Conservation (phyloP, 1,140 invertebrate species). For the Eueides isabella region DNA sequence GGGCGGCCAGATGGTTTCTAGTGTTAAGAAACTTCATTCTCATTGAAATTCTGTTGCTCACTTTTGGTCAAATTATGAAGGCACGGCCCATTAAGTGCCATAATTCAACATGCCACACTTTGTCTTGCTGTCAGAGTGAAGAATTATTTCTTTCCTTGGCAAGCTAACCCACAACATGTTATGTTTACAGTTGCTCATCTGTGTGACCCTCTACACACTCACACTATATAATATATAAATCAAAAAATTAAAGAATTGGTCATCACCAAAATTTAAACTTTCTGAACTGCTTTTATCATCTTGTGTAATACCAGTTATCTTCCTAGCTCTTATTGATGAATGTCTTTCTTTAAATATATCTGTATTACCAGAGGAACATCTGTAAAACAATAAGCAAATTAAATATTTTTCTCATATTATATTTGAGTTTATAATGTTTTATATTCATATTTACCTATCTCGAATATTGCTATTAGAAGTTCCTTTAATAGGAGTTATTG, state of each 20-base stretch:
- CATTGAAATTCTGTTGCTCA: no score
- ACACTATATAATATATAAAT: slow-evolving; percentile 44
- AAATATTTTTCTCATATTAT: neutral
- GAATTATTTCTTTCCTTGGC: no score
- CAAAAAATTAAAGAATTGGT: slow-evolving; percentile 16
- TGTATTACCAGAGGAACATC: slow-evolving; percentile 84
- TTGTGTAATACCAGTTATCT: slow-evolving; percentile 80
- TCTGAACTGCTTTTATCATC: slow-evolving; percentile 89
- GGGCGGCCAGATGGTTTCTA: no score
- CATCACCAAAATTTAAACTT: slow-evolving; percentile 84
- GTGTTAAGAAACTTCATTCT: no score
- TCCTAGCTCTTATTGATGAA: slow-evolving; percentile 80
- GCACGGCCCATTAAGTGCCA: no score
- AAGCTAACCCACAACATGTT: no score
- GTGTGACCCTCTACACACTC: no score
- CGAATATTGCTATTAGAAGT: slow-evolving; percentile 79
- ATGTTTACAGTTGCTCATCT: no score
- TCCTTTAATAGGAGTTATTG: slow-evolving; percentile 63
- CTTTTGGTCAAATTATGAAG: no score
- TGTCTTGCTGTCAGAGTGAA: no score
- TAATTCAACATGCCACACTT: no score
- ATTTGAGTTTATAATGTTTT: slow-evolving; percentile 14
- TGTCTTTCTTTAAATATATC: slow-evolving; percentile 83
- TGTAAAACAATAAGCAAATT: slow-evolving; percentile 47
- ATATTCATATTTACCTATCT: slow-evolving; percentile 81